phyloP scores from a whole-genome alignment of 2,888 invertebrate species.

The Scaptomyza caliginosa region DNA sequence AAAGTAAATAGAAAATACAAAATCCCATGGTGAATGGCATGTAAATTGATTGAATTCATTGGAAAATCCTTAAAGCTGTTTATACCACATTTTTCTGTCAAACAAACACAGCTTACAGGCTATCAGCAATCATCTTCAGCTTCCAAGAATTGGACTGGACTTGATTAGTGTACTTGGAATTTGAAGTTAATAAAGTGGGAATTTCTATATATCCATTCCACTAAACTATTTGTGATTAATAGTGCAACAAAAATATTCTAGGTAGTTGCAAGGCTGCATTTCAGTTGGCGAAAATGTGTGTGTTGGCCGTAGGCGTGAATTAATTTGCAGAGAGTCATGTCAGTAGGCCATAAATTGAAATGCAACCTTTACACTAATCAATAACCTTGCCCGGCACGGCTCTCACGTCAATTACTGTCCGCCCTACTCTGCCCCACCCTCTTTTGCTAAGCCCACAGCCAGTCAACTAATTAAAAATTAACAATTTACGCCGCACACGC shows the following conservation, averaged over 20 bases:
- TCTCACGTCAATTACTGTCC: conserved; percentile 39
- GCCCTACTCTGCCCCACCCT: not conserved
- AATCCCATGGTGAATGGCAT: not conserved
- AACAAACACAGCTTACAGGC: not conserved
- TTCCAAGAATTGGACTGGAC: not conserved
- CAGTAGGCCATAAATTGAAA: conserved; percentile 68
- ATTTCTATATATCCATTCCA: too few relatives aligned
- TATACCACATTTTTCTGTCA: not conserved
- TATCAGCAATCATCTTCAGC: not conserved
- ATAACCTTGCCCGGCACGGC: conserved; percentile 48
- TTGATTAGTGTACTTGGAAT: too few relatives aligned
- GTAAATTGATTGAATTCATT: not conserved
- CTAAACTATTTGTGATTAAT: conserved; percentile 19
- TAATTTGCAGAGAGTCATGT: conserved; percentile 35
- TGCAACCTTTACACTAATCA: conserved; percentile 70
- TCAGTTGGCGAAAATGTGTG: conserved; percentile 24
- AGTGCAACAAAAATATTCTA: conserved; percentile 13
- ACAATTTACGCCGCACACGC: conserved; percentile 68
- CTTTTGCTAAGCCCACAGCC: not conserved
- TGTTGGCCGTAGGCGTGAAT: conserved; percentile 11
- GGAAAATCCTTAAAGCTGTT: not conserved
- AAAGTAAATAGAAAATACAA: not conserved
- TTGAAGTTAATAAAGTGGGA: not conserved
- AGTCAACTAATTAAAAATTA: conserved; percentile 77
- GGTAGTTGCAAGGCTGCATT: not conserved